These are phyloP conservation scores for Fulmarus glacialis DNA, from an alignment of 2,113 vertebrate genomes.

Conservation along the genomic window DNA sequence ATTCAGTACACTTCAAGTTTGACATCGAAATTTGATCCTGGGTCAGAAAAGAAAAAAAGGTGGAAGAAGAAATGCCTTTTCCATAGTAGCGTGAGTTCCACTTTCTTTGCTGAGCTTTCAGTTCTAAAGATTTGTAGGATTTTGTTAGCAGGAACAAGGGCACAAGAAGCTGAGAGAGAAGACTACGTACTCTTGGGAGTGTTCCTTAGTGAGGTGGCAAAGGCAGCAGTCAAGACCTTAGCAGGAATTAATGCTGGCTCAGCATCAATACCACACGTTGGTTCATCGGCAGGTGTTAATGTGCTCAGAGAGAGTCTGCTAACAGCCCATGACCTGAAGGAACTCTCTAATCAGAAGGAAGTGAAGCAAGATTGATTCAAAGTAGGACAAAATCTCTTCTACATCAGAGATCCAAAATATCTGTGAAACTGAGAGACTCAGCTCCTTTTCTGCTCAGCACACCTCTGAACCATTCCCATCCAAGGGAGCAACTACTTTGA, in stretches of 20 bases:
- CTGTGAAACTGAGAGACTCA: neutral
- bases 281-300: slow-evolving; percentile 64
- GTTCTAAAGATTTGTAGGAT: neutral
- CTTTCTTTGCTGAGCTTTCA: neutral
- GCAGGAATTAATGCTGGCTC: slow-evolving; percentile 31
- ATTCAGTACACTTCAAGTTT: neutral
- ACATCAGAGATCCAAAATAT: neutral
- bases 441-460: neutral
- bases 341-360: slow-evolving; percentile 14
- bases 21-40: neutral
- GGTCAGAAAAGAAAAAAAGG: neutral
- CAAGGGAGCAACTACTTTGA: neutral
- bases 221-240: slow-evolving; percentile 7
- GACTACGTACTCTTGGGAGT: neutral
- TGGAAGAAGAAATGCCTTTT: neutral
- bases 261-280: slow-evolving; percentile 9
- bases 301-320: slow-evolving; percentile 32
- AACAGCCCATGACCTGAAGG: slow-evolving; percentile 37
- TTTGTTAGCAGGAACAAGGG: slow-evolving; percentile 27
- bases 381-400: neutral
- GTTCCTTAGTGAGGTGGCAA: slow-evolving; percentile 25
- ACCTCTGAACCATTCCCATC: neutral
- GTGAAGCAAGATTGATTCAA: slow-evolving; percentile 34
- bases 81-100: neutral
- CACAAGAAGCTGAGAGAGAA: neutral